These are phyloP conservation scores for Ceraclea dissimilis DNA, from an alignment of 2,888 invertebrate species.

Conservation along the genomic window DNA sequence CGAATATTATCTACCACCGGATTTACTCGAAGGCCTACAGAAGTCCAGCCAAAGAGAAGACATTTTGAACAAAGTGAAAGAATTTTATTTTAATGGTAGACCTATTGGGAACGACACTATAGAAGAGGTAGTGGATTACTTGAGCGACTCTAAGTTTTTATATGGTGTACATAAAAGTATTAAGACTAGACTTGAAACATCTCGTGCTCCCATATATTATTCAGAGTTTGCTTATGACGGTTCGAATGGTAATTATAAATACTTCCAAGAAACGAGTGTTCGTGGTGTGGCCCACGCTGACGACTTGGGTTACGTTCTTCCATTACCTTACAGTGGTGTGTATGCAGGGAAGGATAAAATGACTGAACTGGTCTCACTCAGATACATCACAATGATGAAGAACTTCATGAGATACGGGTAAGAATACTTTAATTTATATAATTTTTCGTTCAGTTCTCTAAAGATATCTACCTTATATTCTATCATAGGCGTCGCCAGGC, in stretches of 20 bases:
- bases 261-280: conserved; percentile 37
- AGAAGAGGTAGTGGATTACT: background rate
- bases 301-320: conserved; percentile 50
- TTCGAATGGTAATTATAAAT: conserved; percentile 37
- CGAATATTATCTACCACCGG: conserved; percentile 7
- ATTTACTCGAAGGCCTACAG: background rate
- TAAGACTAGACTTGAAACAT: conserved; percentile 6
- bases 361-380: conserved; percentile 27
- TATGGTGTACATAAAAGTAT: conserved; percentile 10
- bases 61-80: conserved; percentile 2
- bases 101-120: conserved; percentile 3
- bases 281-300: conserved; percentile 53
- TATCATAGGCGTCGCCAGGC: no score
- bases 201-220: conserved; percentile 9
- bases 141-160: conserved; percentile 9
- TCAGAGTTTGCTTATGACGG: conserved; percentile 11
- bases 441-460: conserved; percentile 6
- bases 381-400: conserved; percentile 37
- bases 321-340: conserved; percentile 32
- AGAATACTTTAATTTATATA: no score
- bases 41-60: background rate
- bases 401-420: conserved; percentile 46
- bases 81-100: conserved; percentile 11
- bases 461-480: background rate
- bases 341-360: conserved; percentile 25